A percentile compares a stretch with the other conserved stretches of the same genome.
Conservation (phyloP, 2,888 invertebrate species). For the Agapetus fuscipes region DNA sequence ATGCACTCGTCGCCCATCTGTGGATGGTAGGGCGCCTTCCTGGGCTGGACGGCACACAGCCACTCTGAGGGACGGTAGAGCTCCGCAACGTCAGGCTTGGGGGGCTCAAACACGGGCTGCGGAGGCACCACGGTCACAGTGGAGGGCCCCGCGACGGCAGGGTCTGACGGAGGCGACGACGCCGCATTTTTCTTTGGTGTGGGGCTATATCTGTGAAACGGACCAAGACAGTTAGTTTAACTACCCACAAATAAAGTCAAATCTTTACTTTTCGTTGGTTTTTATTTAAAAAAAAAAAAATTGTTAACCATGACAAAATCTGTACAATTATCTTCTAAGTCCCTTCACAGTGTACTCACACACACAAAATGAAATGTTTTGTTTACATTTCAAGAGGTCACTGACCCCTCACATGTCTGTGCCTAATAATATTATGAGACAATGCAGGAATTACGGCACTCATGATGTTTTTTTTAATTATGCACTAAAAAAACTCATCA, state of each 20-base stretch:
- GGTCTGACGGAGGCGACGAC: conserved; percentile 7
- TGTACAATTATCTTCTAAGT: too few species aligned
- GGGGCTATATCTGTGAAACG: background rate
- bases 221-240: conserved; percentile 10
- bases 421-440: too few species aligned
- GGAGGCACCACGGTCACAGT: conserved; percentile 5
- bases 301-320: too few species aligned
- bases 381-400: too few species aligned
- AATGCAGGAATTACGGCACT: too few species aligned
- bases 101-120: conserved; percentile 4
- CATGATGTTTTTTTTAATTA: too few species aligned
- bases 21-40: conserved; percentile 94
- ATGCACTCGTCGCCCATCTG: conserved; percentile 93
- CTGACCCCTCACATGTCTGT: too few species aligned
- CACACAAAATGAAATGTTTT: too few species aligned
- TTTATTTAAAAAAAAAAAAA: too few species aligned
- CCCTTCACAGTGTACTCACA: too few species aligned
- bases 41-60: conserved; percentile 83
- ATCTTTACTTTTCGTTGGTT: too few species aligned
- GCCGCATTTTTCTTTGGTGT: conserved; percentile 21
- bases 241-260: background rate
- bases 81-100: conserved; percentile 54
- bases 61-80: conserved; percentile 81
- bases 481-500: too few species aligned
- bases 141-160: conserved; percentile 1